A percentile compares a stretch with the other conserved stretches of the same genome.
These are phyloP conservation scores for Hydractinia symbiolongicarpus DNA, from an alignment of 30 jellyfish, hydroid and myxozoan species.

Conservation along the genomic window DNA sequence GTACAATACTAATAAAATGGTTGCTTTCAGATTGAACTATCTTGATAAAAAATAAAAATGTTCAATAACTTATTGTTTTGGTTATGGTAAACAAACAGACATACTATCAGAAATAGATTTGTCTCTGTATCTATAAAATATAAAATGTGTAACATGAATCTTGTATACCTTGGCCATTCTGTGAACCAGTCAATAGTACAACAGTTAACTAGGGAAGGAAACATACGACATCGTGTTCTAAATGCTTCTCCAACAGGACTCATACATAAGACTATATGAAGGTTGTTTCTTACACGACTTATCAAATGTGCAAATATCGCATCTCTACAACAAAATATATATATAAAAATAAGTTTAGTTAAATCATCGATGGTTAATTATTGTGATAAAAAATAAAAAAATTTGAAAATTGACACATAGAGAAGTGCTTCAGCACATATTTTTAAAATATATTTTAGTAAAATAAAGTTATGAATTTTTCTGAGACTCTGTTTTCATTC, in stretches of 20 bases:
- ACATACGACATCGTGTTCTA: slow-evolving; percentile 92
- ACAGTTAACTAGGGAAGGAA: slow-evolving; percentile 89
- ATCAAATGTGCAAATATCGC: slow-evolving; percentile 71
- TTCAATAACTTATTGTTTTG: too few relatives aligned
- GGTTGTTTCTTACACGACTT: slow-evolving; percentile 77
- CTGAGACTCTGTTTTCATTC: neutral
- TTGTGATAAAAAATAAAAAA: neutral
- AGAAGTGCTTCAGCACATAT: neutral
- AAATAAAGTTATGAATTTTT: neutral
- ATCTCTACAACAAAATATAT: slow-evolving; percentile 39
- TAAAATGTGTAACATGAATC: neutral
- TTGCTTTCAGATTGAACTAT: too few relatives aligned
- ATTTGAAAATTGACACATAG: neutral
- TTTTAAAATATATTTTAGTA: neutral
- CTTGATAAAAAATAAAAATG: too few relatives aligned
- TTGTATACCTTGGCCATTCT: slow-evolving; percentile 88
- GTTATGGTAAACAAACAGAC: too few relatives aligned
- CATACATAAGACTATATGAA: slow-evolving; percentile 85
- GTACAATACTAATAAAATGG: too few relatives aligned
- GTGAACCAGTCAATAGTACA: slow-evolving; percentile 96
- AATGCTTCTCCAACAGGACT: slow-evolving; percentile 98
- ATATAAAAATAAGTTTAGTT: neutral
- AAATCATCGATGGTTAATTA: neutral
- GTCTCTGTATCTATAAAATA: neutral
- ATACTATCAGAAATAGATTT: neutral